Evolutionary conservation across 1,140 invertebrate genomes (phyloP), one percentile per base, ranked within the genome.

Genomic region (Palaemon carinicauda): DNA sequence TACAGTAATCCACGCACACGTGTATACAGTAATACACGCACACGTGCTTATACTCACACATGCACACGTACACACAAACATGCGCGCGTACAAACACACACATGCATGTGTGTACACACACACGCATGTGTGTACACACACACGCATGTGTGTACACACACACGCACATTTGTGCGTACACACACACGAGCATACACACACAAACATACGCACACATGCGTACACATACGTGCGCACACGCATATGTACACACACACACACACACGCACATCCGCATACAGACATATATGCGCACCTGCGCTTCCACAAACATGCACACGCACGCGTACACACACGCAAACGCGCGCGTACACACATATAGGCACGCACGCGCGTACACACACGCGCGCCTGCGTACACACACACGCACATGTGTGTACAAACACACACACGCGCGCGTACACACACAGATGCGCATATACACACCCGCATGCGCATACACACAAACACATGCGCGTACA

Each of bases 241-340:
- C 19, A n/a, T 24, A 77, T 1, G 50, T 41, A 77, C 29, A 10
- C n/a, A 21, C n/a, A 21, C 10, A 21, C n/a, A 73, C 69, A 69
- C 12, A 73, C 69, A 69, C 65, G 24, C 65, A 7, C 69, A 73
- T 12, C 52, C 10, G 10, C n/a, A 77, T 41, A 51, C 33, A 80
- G 19, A n/a, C 78, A 80, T 53, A 5, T 52, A 56, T 27, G 2
- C n/a, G 56, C 7, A 10, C 51, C 53, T 52, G 24, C 19, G 31
- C 78, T 27, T 15, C 21, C 12, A 75, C 73, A 75, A 24, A 75
- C 73, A 75, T 33, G 41, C 73, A 75, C 73, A 75, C 73, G 41
- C 73, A 75, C 73, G 41, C 73, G 41, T 33, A 75, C 73, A 75
- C 73, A 75, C 73, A 75, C 73, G 41, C 73, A 75, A 24, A 75